A percentile compares a stretch with the other conserved stretches of the same genome.
These are phyloP conservation scores for Lytechinus pictus DNA, from an alignment of 35 echinoderm and acorn worm species.

Conservation along the genomic window DNA sequence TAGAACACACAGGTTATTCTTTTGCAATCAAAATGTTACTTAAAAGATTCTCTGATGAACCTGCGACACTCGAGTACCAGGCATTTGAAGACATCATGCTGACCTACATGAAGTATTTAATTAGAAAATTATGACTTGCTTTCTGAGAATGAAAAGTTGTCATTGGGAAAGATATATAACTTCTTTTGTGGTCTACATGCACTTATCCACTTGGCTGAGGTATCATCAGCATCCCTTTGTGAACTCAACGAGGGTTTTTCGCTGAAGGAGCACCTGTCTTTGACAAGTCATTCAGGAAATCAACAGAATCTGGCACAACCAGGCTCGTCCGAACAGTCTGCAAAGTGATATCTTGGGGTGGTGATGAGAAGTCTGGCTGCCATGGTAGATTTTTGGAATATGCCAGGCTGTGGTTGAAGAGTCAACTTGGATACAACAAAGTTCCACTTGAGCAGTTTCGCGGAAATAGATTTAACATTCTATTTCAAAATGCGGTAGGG, in stretches of 20 bases:
- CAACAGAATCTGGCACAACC: constrained; percentile 47
- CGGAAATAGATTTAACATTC: no score
- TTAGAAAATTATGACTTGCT: constrained; percentile 34
- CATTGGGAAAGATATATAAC: constrained; percentile 57
- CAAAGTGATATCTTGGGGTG: constrained; percentile 53
- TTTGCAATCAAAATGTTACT: no score
- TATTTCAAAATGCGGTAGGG: no score
- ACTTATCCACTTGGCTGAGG: constrained; percentile 54
- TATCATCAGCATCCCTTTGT: constrained; percentile 28
- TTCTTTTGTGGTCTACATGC: constrained; percentile 68
- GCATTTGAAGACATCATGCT: no score
- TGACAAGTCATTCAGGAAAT: constrained; percentile 52
- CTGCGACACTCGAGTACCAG: no score
- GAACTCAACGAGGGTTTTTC: constrained; percentile 47
- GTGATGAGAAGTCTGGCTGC: constrained; percentile 62
- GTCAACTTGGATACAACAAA: no score
- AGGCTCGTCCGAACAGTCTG: constrained; percentile 61
- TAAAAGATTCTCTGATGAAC: no score
- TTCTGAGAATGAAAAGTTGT: constrained; percentile 34
- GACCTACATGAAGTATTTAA: no score
- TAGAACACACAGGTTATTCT: no score
- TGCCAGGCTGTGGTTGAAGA: not conserved
- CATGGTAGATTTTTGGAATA: not conserved
- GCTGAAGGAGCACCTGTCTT: not conserved
- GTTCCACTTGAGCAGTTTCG: no score